Base-by-base conservation (phyloP, 2,888 invertebrate genomes). In the Agrotis clavis region DNA sequence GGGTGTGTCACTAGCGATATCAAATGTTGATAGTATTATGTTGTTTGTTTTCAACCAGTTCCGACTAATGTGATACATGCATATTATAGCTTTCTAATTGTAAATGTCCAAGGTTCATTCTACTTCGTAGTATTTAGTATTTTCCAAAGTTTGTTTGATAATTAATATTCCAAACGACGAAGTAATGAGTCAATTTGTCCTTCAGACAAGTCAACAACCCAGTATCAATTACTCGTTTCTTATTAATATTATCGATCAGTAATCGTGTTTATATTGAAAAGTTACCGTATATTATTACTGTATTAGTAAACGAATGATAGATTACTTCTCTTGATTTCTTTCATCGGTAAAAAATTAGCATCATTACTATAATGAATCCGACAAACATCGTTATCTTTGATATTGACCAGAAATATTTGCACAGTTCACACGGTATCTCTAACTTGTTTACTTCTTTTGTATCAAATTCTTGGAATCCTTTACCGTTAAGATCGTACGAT, bases 351-450 rank as follows among this genome's bases (percentile, higher is more conserved):
- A 54, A 76, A 76, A 76, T 63, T 81, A 47, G 19, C 67, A 80
- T 67, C 48, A 35, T 67, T 67, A 53, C 61, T 51, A 21, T 62
- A 81, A 65, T 71, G n/a, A 67, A 47, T 59, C 51, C n/a, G 51
- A 45, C 4, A 62, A 78, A 61, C 59, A 56, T 78, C 73, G 67
- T 82, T 79, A 82, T 79, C 74, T 74, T 82, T 51, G 41, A 50
- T 83, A 80, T 82, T 82, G 62, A 81, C 83, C 53, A 63, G 62
- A 66, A 56, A 71, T 81, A 81, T 81, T 83, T 81, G 64, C 81
- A 61, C 63, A 72, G 60, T 71, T 68, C 66, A 54, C 77, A 59
- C 60, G 63, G 54, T 67, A 79, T 57, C 50, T 60, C 64, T 65
- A 67, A 71, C 59, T 68, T 66, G 75, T 75, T 68, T 67, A 67